These are phyloP conservation scores for Miltochrista miniata DNA, from an alignment of 2,888 invertebrate species.

Conservation along the genomic window DNA sequence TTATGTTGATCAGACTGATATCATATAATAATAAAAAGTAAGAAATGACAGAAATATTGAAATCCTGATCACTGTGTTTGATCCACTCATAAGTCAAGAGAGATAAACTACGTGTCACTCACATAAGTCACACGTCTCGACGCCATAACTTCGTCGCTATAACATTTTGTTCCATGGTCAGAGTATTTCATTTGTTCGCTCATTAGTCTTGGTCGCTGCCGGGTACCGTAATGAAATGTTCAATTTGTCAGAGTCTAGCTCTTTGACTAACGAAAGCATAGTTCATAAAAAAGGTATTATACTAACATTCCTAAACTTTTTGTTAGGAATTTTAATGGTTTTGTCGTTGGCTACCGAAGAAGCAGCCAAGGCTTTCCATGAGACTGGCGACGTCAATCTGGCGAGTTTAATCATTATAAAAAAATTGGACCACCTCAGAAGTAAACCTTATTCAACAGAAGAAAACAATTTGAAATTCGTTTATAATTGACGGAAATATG, in stretches of 20 bases:
- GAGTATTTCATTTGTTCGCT: conserved; percentile 28
- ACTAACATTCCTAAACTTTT: neutral
- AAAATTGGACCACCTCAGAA: too few relatives aligned
- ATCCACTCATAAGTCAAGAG: neutral
- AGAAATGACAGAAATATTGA: too few relatives aligned
- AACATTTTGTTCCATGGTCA: conserved; percentile 15
- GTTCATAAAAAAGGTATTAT: neutral
- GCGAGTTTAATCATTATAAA: too few relatives aligned
- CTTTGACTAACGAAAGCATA: conserved; percentile 17
- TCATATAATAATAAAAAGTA: too few relatives aligned
- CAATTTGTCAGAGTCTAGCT: conserved; percentile 25
- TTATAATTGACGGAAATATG: too few relatives aligned
- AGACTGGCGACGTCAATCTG: too few relatives aligned
- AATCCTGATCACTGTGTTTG: neutral
- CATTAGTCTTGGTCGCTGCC: conserved; percentile 25
- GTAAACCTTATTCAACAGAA: too few relatives aligned
- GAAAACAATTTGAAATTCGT: too few relatives aligned
- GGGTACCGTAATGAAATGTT: conserved; percentile 28
- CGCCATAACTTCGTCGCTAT: neutral
- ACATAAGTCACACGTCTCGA: neutral
- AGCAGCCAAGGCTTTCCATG: too few relatives aligned
- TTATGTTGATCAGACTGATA: too few relatives aligned
- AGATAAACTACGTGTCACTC: neutral
- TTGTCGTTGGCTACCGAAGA: neutral
- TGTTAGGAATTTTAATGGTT: neutral